Evolutionary conservation across 2,113 vertebrate genomes (phyloP).

Genomic region (Centropristis striata): DNA sequence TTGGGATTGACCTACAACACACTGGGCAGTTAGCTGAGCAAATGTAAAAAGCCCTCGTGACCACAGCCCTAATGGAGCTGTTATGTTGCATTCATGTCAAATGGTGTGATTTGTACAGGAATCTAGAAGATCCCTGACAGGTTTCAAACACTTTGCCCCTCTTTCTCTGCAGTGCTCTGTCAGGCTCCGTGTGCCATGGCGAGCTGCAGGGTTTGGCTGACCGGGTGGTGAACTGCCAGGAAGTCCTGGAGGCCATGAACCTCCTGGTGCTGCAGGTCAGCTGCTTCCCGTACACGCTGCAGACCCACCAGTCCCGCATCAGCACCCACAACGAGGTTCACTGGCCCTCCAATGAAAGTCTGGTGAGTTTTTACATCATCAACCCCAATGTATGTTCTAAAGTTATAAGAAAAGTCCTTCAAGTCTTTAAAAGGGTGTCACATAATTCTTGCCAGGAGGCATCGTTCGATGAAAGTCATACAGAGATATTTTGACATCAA

Average conservation of each 20-base stretch:
- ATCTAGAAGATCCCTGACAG: not conserved
- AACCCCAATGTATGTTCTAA: not conserved
- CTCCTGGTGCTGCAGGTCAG: slow-evolving; percentile 98
- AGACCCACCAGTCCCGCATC: slow-evolving; percentile 96
- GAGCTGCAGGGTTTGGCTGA: slow-evolving; percentile 96
- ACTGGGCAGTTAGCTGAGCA: not conserved
- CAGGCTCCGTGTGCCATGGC: slow-evolving; percentile 93
- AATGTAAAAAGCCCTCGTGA: not conserved
- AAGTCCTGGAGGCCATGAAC: slow-evolving; percentile 95
- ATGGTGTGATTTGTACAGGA: not conserved
- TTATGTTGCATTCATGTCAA: not conserved
- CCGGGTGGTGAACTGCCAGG: slow-evolving; percentile 96
- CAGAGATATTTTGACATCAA: not conserved
- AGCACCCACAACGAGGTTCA: slow-evolving; percentile 94
- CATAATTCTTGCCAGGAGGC: not conserved
- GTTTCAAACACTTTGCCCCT: slow-evolving; percentile 2
- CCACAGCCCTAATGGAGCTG: not conserved
- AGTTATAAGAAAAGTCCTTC: not conserved
- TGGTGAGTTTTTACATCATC: slow-evolving; percentile 84
- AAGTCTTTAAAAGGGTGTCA: not conserved
- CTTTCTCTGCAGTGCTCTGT: slow-evolving; percentile 82
- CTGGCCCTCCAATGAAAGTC: slow-evolving; percentile 89
- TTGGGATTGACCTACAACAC: slow-evolving; percentile 1
- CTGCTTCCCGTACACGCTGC: slow-evolving; percentile 95
- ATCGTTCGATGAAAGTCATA: not conserved